A percentile compares a stretch with the other conserved stretches of the same genome.
phyloP scores from a whole-genome alignment of 2,888 invertebrate genomes.

The Apotomis betuletana region DNA sequence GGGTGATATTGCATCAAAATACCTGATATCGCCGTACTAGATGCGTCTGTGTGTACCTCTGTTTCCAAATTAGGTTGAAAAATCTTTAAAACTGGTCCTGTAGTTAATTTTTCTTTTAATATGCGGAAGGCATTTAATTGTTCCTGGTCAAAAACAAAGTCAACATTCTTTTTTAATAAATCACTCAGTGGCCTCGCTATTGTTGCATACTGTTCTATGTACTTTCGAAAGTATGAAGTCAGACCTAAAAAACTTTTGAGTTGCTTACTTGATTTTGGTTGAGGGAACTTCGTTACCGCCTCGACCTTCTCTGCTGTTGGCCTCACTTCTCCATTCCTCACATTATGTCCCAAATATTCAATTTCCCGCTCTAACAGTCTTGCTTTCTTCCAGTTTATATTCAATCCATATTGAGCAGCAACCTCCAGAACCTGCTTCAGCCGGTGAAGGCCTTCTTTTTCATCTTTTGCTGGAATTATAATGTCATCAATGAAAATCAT shows the following conservation, averaged over 20 bases:
- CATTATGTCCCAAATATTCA: conserved; percentile 7
- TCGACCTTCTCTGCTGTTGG: conserved; percentile 4
- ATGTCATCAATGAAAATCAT: background rate
- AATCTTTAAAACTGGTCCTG: too few species aligned
- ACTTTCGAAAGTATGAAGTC: conserved; percentile 40
- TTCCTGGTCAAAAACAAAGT: too few species aligned
- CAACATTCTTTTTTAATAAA: too few species aligned
- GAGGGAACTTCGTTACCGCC: background rate
- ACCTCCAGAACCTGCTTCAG: conserved; percentile 3
- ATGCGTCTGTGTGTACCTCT: too few species aligned
- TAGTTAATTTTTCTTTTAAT: too few species aligned
- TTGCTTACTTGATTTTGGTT: conserved; percentile 41
- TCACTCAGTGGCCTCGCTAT: too few species aligned
- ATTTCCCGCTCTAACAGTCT: background rate
- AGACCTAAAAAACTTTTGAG: conserved; percentile 46
- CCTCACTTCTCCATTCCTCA: background rate
- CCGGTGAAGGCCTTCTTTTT: background rate
- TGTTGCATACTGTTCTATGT: too few species aligned
- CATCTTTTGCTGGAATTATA: background rate
- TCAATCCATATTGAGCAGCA: conserved; percentile 13
- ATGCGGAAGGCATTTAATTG: too few species aligned
- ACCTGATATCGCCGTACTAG: too few species aligned
- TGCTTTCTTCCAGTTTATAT: conserved; percentile 20
- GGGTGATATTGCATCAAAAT: too few species aligned
- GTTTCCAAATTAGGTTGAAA: too few species aligned